Base-by-base conservation (phyloP, 23 tunicate species). In the Styela clava region DNA sequence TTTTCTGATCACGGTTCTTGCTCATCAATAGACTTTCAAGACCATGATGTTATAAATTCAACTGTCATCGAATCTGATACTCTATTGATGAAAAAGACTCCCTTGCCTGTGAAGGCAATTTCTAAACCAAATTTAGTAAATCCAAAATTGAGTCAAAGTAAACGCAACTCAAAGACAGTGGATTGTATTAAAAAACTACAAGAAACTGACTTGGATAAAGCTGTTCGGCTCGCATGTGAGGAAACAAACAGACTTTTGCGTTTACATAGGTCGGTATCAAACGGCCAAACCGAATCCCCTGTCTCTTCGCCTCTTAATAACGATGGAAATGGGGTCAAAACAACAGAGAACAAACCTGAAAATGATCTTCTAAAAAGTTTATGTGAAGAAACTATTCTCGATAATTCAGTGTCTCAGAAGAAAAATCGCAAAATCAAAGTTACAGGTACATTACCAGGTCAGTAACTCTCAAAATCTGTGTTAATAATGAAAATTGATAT, bases 301-400 rank as follows among this genome's bases (percentile, higher is more conserved):
- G 56, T 44, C 56, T 5, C 56, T 12, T 44, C 56, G 9, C 7
- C 56, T 44, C 56, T 5, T 5, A 44, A 44, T 44, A 44, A 44
- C 56, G 9, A 5, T 44, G 12, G 9, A 44, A 44, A 44, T 12
- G 12, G 56, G 9, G 12, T 5, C 12, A 27, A 27, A 67, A 16
- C 24, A 29, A 22, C 31, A 16, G 16, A 67, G 12, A 22, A 25
- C n/a, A 18, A 67, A 19, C 24, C 71, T 16, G 16, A 67, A 67
- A 24, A 16, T 16, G 71, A 67, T 29, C 31, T 67, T 27, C 71
- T 67, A 16, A 67, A 22, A 67, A 29, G 31, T 29, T 1, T 67
- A 27, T 67, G 71, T 67, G 71, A 67, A 25, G 31, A 67, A 67
- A 67, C 71, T 18, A 67, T 67, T 67, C 31, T 67, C 1, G 31